Evolutionary conservation across 1,140 invertebrate genomes (phyloP), one percentile per base, ranked within the genome.

Genomic region (Cherax quadricarinatus): DNA sequence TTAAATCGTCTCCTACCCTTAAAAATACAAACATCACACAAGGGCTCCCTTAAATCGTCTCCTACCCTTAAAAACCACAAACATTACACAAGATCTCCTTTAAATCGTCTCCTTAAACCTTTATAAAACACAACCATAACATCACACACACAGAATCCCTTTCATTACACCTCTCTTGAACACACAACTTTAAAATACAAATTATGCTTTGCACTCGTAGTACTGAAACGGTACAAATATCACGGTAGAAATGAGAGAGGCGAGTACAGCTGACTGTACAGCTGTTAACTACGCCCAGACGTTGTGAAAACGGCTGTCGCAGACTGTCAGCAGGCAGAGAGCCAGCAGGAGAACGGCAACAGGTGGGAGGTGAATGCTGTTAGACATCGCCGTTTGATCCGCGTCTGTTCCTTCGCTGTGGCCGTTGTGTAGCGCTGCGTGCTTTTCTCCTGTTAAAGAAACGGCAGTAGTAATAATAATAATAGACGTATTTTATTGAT

Each of bases 341-440:
- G 53, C 41, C 53, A 5, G n/a, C 6, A 30, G 9, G n/a, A 62
- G 5, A 5, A 84, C 30, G 9, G 24, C 10, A 16, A 12, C 4
- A 5, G 57, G n/a, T 18, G 5, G 16, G 49, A 57, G 81, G 49
- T 57, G 81, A 51, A 51, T 51, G 81, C 49, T 9, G 81, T 57
- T 30, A 4, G 81, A 9, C 18, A 21, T 51, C 49, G 81, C 49
- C 5, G 48, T 5, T 18, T 53, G 6, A 5, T 57, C 21, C 24
- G 53, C n/a, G 3, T 84, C 82, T 9, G 18, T 16, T 5, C 60
- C 82, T 24, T 84, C 82, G 21, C 82, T 84, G 24, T 84, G 82
- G 1, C 82, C 82, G 82, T 84, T 84, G 82, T 84, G 82, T n/a
- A 84, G 53, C 18, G 82, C 82, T 1, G 82, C 82, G 24, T 84